phyloP scores from a whole-genome alignment of 2,797 vertebrate species.

The Denticeps clupeoides region DNA sequence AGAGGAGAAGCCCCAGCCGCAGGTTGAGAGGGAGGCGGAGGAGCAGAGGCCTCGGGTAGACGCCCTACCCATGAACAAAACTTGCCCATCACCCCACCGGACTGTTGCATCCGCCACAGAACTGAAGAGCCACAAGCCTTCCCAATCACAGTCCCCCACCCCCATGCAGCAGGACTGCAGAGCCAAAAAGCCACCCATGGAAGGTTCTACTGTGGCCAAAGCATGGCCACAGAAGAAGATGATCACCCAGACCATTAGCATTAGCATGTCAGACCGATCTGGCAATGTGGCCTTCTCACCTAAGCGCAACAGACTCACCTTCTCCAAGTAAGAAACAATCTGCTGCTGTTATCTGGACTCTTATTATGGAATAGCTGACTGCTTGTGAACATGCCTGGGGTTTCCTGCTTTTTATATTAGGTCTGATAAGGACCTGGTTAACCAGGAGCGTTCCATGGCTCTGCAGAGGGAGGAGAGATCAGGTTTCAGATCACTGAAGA shows the following conservation, averaged over 20 bases:
- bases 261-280: slow-evolving; percentile 55
- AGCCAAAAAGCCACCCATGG: slow-evolving; percentile 62
- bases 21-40: slow-evolving; percentile 77
- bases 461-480: no score
- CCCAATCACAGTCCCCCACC: no score
- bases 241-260: slow-evolving; percentile 43
- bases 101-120: no score
- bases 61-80: no score
- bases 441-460: slow-evolving; percentile 47
- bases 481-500: slow-evolving; percentile 42
- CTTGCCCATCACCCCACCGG: no score
- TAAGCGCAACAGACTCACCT: slow-evolving; percentile 64
- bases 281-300: slow-evolving; percentile 75
- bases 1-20: slow-evolving; percentile 73
- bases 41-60: no score
- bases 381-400: no score
- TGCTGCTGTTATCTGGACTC: no score
- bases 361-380: no score
- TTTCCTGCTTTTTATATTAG: slow-evolving; percentile 29
- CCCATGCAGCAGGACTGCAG: no score
- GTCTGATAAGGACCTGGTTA: slow-evolving; percentile 55
- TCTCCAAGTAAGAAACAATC: slow-evolving; percentile 67
- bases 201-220: slow-evolving; percentile 49
- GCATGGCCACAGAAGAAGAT: slow-evolving; percentile 45
- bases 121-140: no score